Percentiles rank a stretch among this genome's conserved stretches.
These are phyloP conservation scores for Poliocrania exsul DNA, from an alignment of 2,797 vertebrate species.

Conservation along the genomic window DNA sequence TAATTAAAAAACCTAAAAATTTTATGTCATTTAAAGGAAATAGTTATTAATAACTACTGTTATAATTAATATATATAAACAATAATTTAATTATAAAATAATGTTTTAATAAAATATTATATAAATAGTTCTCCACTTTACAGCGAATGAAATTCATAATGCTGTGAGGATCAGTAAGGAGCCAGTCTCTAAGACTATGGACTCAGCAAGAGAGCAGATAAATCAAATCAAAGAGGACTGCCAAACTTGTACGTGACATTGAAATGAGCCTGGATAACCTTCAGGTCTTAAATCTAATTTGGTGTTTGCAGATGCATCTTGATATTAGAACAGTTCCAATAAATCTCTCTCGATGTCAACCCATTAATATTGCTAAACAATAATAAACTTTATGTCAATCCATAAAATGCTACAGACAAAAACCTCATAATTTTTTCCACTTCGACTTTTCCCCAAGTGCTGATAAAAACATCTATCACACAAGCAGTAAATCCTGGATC, in stretches of 20 bases:
- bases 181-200: background rate
- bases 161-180: constrained; percentile 11
- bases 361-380: constrained; percentile 19
- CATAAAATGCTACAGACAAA: background rate
- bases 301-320: constrained; percentile 16
- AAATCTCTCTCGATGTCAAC: background rate
- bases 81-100: background rate
- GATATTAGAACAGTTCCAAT: constrained; percentile 17
- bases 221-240: constrained; percentile 42
- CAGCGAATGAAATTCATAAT: constrained; percentile 12
- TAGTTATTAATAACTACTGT: background rate
- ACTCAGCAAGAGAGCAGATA: constrained; percentile 39
- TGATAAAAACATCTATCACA: background rate
- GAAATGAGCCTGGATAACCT: constrained; percentile 42
- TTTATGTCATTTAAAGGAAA: constrained; percentile 28
- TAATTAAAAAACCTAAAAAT: background rate
- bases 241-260: constrained; percentile 22
- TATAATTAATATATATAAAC: background rate
- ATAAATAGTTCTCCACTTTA: background rate
- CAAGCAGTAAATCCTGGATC: background rate
- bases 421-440: constrained; percentile 1
- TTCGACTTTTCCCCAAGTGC: constrained; percentile 2
- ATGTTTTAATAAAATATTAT: background rate
- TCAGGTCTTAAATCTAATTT: constrained; percentile 47
- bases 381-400: background rate